These are phyloP conservation scores for Desoria tigrina DNA, from an alignment of 2,888 invertebrate genomes.

Conservation along the genomic window DNA sequence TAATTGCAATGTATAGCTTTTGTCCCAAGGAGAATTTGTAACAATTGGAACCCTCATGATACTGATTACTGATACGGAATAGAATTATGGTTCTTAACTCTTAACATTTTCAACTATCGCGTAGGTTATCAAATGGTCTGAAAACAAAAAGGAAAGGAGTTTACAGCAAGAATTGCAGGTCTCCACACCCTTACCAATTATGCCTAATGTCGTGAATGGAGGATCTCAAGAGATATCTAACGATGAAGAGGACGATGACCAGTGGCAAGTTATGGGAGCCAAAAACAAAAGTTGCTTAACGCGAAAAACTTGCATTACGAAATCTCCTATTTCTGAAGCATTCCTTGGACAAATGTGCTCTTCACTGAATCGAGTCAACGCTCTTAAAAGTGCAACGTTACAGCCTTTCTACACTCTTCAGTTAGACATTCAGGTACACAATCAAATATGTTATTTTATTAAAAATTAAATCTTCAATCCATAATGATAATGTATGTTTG, in stretches of 20 bases:
- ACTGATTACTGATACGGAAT: neutral
- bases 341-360: constrained; percentile 90
- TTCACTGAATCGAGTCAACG: constrained; percentile 69
- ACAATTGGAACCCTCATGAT: neutral
- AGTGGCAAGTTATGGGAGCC: constrained; percentile 67
- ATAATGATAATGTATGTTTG: constrained; percentile 43
- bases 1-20: constrained; percentile 7
- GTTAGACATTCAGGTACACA: constrained; percentile 88
- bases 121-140: constrained; percentile 50
- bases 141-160: constrained; percentile 39
- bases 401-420: constrained; percentile 95
- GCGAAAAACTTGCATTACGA: constrained; percentile 75
- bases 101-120: neutral
- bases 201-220: constrained; percentile 41
- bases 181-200: neutral
- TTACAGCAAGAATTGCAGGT: neutral
- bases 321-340: constrained; percentile 87
- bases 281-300: constrained; percentile 86
- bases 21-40: constrained; percentile 20
- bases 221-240: constrained; percentile 43
- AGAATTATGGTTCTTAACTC: neutral
- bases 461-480: neutral
- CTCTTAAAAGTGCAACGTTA: constrained; percentile 82
- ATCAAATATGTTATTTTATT: no score
- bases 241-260: constrained; percentile 51